Evolutionary conservation across 2,888 invertebrate species (phyloP).

Genomic region (Silvanus unidentatus): DNA sequence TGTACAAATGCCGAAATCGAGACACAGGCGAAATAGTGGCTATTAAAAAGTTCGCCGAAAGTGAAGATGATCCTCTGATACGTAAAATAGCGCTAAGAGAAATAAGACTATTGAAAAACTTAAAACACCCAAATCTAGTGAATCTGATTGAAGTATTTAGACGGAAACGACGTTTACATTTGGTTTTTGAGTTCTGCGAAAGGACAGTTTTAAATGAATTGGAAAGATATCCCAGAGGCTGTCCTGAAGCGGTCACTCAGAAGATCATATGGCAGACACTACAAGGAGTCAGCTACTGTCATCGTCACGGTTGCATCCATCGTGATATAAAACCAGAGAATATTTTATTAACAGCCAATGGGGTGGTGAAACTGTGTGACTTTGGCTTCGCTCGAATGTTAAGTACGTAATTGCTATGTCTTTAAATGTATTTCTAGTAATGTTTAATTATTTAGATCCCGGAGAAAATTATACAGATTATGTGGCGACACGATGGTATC

Average conservation of each 20-base stretch:
- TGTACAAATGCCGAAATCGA: conserved; percentile 92
- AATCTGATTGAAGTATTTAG: conserved; percentile 97
- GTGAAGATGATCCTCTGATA: conserved; percentile 93
- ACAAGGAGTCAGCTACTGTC: conserved; percentile 93
- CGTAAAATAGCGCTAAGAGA: conserved; percentile 93
- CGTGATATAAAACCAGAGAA: conserved; percentile 99
- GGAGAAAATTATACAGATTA: conserved; percentile 99
- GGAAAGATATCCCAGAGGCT: conserved; percentile 84
- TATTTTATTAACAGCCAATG: conserved; percentile 86
- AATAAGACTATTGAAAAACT: conserved; percentile 92
- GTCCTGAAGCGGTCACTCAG: conserved; percentile 83
- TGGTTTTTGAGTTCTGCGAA: conserved; percentile 98
- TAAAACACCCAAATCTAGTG: conserved; percentile 96
- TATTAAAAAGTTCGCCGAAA: conserved; percentile 95
- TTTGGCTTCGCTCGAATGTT: conserved; percentile 98
- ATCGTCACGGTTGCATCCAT: conserved; percentile 93
- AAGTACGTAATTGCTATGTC: conserved; percentile 51
- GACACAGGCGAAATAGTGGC: conserved; percentile 93
- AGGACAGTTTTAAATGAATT: conserved; percentile 94
- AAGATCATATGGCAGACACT: conserved; percentile 94
- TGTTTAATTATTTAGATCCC: conserved; percentile 75
- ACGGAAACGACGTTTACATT: conserved; percentile 87
- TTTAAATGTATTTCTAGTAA: conserved; percentile 8
- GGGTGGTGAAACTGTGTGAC: conserved; percentile 95
- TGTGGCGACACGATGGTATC: conserved; percentile 98